Evolutionary conservation across 2,888 invertebrate genomes (phyloP).

Genomic region (Oasisia sp.): DNA sequence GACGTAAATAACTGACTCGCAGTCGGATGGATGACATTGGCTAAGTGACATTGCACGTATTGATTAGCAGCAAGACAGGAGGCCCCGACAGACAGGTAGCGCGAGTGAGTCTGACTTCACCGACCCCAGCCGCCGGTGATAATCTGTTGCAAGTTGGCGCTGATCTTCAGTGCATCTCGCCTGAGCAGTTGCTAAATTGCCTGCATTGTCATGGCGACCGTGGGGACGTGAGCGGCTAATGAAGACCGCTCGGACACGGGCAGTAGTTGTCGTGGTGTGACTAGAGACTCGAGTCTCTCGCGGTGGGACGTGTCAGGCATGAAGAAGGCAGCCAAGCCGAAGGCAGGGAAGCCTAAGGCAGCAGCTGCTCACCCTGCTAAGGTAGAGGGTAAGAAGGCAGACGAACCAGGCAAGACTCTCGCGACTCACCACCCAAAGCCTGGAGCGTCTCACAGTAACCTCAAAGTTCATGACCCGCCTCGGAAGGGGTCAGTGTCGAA

Average conservation of each 20-base stretch:
- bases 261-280: not conserved
- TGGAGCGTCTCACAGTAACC: not conserved
- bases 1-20: not conserved
- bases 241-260: not conserved
- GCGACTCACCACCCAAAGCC: not conserved
- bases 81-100: not conserved
- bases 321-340: not conserved
- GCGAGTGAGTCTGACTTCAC: not conserved
- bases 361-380: not conserved
- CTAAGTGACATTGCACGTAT: not conserved
- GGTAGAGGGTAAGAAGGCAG: not conserved
- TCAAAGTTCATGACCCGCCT: not conserved
- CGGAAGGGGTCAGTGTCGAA: not conserved
- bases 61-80: too few species aligned
- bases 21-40: not conserved
- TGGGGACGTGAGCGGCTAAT: not conserved
- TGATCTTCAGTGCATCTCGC: not conserved
- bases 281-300: not conserved
- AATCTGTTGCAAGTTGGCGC: not conserved
- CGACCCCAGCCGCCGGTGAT: not conserved
- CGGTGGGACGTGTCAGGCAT: not conserved
- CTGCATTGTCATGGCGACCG: constrained; percentile 17
- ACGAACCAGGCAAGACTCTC: not conserved
- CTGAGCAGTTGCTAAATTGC: not conserved
- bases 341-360: not conserved